These are phyloP conservation scores for Heliconius aoede DNA, from an alignment of 2,888 invertebrate genomes.

Conservation along the genomic window DNA sequence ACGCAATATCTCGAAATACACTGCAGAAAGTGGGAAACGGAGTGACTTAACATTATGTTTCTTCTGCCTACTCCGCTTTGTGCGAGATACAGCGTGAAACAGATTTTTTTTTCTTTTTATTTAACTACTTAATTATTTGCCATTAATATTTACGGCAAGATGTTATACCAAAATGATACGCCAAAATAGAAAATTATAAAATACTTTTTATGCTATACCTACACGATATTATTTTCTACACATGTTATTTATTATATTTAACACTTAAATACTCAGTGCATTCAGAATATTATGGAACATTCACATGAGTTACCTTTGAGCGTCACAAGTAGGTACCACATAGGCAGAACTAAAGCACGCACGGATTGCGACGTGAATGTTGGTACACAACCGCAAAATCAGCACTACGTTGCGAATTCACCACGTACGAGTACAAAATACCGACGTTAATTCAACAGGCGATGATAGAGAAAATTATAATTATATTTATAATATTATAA, in stretches of 20 bases:
- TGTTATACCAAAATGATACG: too few relatives aligned
- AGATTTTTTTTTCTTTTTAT: too few relatives aligned
- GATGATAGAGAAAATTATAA: neutral
- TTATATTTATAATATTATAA: neutral
- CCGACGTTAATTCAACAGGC: constrained; percentile 39
- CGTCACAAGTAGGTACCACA: constrained; percentile 24
- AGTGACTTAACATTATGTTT: too few relatives aligned
- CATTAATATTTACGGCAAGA: too few relatives aligned
- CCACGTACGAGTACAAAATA: constrained; percentile 29
- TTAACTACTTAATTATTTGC: too few relatives aligned
- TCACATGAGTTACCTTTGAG: constrained; percentile 34
- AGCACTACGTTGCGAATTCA: constrained; percentile 46
- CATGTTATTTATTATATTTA: constrained; percentile 13
- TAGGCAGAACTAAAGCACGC: constrained; percentile 39
- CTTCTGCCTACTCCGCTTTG: too few relatives aligned
- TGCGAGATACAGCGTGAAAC: too few relatives aligned
- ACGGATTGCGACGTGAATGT: constrained; percentile 48
- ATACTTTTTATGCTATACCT: neutral
- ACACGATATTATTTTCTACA: neutral
- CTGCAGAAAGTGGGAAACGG: too few relatives aligned
- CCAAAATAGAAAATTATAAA: too few relatives aligned
- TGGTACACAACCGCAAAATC: constrained; percentile 48
- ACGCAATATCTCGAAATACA: too few relatives aligned
- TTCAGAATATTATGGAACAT: constrained; percentile 23
- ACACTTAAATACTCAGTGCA: neutral